Evolutionary conservation across 2,888 invertebrate genomes (phyloP).

Genomic region (Perizoma affinitatum): DNA sequence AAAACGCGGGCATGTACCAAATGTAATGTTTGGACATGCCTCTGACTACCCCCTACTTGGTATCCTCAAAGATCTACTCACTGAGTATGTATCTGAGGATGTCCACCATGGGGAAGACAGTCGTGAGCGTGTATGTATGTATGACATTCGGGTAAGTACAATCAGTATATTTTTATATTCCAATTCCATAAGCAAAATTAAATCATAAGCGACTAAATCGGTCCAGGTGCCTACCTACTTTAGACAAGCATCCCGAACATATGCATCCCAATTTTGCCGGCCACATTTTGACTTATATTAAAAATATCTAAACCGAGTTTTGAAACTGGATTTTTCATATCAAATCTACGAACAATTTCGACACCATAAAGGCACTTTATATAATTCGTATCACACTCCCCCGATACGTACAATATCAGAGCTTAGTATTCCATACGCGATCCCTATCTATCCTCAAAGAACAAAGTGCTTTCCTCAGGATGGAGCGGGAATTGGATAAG

Average conservation of each 20-base stretch:
- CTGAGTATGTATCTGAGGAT: too few species aligned
- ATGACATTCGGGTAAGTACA: too few species aligned
- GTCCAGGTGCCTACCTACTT: too few species aligned
- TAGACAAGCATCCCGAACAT: neutral
- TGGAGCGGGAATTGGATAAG: conserved; percentile 60
- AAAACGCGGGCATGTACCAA: too few species aligned
- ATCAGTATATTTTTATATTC: too few species aligned
- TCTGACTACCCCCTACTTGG: too few species aligned
- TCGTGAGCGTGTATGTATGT: too few species aligned
- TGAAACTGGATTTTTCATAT: conserved; percentile 1
- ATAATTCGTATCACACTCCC: conserved; percentile 35
- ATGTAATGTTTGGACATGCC: too few species aligned
- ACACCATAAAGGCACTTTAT: conserved; percentile 28
- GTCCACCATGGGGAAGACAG: too few species aligned
- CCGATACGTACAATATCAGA: conserved; percentile 32
- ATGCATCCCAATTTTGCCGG: neutral
- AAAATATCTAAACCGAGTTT: neutral
- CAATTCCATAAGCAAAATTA: too few species aligned
- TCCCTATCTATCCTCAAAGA: conserved; percentile 62
- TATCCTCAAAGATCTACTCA: too few species aligned
- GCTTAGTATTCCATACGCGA: conserved; percentile 58
- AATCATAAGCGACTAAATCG: too few species aligned
- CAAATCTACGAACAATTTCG: conserved; percentile 18
- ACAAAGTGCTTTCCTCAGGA: conserved; percentile 63
- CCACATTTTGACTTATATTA: neutral